These are phyloP conservation scores for Drosophila quadrilineata DNA, from an alignment of 1,140 invertebrate genomes.

Conservation along the genomic window DNA sequence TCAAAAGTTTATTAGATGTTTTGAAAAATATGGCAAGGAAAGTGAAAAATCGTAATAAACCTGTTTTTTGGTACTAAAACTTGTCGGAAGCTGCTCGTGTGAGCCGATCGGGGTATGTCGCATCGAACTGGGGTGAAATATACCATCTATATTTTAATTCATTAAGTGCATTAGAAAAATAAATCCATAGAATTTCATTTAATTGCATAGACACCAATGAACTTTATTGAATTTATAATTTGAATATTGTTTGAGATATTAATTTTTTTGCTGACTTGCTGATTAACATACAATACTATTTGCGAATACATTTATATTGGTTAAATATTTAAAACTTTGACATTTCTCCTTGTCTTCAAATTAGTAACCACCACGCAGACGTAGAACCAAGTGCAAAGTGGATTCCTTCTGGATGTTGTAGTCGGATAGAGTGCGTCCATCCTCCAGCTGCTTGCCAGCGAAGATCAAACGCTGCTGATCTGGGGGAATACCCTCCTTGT, in stretches of 20 bases:
- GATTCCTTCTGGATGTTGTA: slow-evolving; percentile 95
- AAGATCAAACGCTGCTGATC: slow-evolving; percentile 88
- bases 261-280: slow-evolving; percentile 11
- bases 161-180: no score
- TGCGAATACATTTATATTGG: slow-evolving; percentile 5
- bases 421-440: slow-evolving; percentile 85
- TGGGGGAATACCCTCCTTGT: slow-evolving; percentile 87
- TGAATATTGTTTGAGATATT: slow-evolving; percentile 4
- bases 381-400: slow-evolving; percentile 92
- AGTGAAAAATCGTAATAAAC: no score
- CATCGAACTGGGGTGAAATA: no score
- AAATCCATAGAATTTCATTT: slow-evolving; percentile 1
- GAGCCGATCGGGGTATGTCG: no score
- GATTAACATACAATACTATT: slow-evolving; percentile 9
- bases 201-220: slow-evolving; percentile 15
- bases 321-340: not conserved
- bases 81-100: no score
- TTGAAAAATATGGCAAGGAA: no score
- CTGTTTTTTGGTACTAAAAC: no score
- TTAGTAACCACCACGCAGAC: slow-evolving; percentile 85
- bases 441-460: slow-evolving; percentile 88
- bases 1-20: no score
- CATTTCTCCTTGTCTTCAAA: slow-evolving; percentile 6
- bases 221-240: slow-evolving; percentile 24
- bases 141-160: no score